Evolutionary conservation across 1,140 invertebrate genomes (phyloP).

Genomic region (Laupala kohalensis): DNA sequence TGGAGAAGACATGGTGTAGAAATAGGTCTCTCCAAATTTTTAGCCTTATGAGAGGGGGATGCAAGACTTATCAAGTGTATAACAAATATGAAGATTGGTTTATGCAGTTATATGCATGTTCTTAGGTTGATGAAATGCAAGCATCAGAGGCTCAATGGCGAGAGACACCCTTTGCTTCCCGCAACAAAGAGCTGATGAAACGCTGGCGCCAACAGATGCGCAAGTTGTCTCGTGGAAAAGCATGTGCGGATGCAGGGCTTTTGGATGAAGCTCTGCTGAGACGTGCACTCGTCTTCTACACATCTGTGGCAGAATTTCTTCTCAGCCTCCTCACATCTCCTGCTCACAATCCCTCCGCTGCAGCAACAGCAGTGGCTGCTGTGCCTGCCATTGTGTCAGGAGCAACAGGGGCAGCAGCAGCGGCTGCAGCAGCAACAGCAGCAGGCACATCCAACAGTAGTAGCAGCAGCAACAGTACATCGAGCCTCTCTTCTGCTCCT

Average conservation of each 20-base stretch:
- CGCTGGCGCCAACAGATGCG: conserved; percentile 70
- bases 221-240: conserved; percentile 37
- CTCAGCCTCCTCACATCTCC: conserved; percentile 36
- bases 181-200: conserved; percentile 73
- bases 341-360: conserved; percentile 13
- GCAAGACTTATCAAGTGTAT: no score
- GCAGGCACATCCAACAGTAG: conserved; percentile 18
- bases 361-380: conserved; percentile 1
- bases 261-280: conserved; percentile 68
- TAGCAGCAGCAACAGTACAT: background rate
- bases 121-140: conserved; percentile 70
- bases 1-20: no score
- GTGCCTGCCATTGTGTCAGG: no score
- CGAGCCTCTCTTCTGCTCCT: conserved; percentile 8
- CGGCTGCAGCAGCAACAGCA: background rate
- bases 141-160: conserved; percentile 72
- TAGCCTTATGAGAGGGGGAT: no score
- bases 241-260: conserved; percentile 76
- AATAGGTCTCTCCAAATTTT: no score
- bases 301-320: conserved; percentile 66
- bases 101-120: no score
- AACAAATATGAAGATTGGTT: no score
- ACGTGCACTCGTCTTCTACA: conserved; percentile 74
- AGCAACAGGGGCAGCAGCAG: conserved; percentile 8
- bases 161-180: conserved; percentile 49